phyloP scores from a whole-genome alignment of 2,888 invertebrate species.

The Agonopterix alstromeriana region DNA sequence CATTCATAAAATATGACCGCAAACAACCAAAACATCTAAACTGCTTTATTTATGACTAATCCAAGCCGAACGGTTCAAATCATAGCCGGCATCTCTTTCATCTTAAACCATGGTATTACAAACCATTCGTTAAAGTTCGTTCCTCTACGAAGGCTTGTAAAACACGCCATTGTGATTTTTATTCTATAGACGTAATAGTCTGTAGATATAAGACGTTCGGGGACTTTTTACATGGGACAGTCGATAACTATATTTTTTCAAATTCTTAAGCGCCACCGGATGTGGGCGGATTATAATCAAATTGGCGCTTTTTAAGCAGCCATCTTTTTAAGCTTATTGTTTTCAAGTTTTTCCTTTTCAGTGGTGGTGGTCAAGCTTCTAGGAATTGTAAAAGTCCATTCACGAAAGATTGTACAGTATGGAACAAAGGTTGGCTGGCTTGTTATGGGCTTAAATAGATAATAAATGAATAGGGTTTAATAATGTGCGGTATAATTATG shows the following conservation, averaged over 20 bases:
- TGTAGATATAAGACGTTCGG: too few species aligned
- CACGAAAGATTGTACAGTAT: neutral
- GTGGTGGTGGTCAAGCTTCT: conserved; percentile 18
- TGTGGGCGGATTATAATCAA: conserved; percentile 35
- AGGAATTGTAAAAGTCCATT: neutral
- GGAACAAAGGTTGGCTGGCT: too few species aligned
- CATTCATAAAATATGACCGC: conserved; percentile 26
- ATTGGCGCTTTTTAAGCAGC: conserved; percentile 18
- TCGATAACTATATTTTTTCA: conserved; percentile 18
- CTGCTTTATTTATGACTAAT: conserved; percentile 30
- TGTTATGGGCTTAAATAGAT: too few species aligned
- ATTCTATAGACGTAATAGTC: too few species aligned
- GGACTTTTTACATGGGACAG: neutral
- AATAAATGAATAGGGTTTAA: too few species aligned
- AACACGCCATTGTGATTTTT: too few species aligned
- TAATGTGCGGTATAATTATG: too few species aligned
- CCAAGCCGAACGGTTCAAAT: conserved; percentile 21
- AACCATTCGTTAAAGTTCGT: conserved; percentile 35
- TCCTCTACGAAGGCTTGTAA: too few species aligned
- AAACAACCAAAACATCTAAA: conserved; percentile 21
- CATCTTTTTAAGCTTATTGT: conserved; percentile 15
- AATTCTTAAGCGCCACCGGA: conserved; percentile 53
- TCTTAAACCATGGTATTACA: conserved; percentile 36
- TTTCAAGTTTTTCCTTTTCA: conserved; percentile 31
- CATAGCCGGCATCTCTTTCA: conserved; percentile 34